phyloP scores from a whole-genome alignment of 2,797 vertebrate species.

The Epinephelus coioides region DNA sequence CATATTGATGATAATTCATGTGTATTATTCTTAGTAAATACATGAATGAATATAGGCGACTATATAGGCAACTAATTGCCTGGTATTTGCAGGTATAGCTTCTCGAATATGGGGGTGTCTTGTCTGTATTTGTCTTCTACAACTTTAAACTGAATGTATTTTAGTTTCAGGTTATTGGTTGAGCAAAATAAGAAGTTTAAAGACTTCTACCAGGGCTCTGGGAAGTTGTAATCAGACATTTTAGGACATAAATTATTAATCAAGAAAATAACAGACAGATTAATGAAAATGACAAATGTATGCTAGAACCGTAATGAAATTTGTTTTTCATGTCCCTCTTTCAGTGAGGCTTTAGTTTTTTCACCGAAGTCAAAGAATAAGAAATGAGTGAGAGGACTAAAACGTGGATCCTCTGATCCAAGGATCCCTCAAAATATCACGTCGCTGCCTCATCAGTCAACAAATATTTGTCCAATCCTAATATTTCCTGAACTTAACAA shows the following conservation, averaged over 20 bases:
- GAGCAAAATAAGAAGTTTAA: background rate
- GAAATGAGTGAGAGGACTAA: background rate
- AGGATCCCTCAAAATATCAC: background rate
- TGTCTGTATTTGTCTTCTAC: background rate
- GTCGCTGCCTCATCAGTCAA: background rate
- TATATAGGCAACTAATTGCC: background rate
- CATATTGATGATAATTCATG: conserved; percentile 1
- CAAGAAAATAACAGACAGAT: too few relatives aligned
- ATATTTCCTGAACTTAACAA: conserved; percentile 16
- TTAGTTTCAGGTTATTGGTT: background rate
- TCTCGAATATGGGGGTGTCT: background rate
- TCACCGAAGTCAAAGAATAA: background rate
- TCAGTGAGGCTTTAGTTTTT: background rate
- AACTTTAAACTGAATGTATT: background rate
- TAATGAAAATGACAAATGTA: background rate
- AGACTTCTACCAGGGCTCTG: background rate
- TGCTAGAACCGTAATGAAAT: background rate
- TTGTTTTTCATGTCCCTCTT: too few relatives aligned
- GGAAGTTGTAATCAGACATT: background rate
- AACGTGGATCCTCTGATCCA: background rate
- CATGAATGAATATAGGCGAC: background rate
- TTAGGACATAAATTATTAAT: background rate
- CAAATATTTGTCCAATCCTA: conserved; percentile 3
- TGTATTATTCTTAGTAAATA: background rate
- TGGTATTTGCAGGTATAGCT: background rate